A percentile compares a stretch with the other conserved stretches of the same genome.
phyloP scores from a whole-genome alignment of 2,888 invertebrate genomes.

The Eupithecia centaureata region DNA sequence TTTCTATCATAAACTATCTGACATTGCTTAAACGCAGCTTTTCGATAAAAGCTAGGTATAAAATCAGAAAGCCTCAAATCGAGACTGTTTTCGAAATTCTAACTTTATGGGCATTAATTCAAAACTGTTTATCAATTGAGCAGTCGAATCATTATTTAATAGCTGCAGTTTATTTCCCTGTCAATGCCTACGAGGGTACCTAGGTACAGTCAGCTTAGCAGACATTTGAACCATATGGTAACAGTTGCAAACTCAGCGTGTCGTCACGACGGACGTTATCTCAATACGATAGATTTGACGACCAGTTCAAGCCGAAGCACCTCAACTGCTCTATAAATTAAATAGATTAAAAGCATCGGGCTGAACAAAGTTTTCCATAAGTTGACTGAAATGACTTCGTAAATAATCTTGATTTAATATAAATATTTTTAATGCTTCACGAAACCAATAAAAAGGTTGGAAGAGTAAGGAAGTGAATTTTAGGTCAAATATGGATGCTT shows the following conservation, averaged over 20 bases:
- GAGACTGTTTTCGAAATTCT: neutral
- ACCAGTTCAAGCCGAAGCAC: neutral
- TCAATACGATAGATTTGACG: no score
- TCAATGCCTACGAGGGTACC: conserved; percentile 3
- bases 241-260: neutral
- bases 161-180: conserved; percentile 21
- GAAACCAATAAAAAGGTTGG: neutral
- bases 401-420: no score
- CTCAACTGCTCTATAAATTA: neutral
- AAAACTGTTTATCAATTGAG: conserved; percentile 27
- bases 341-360: neutral
- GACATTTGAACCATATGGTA: neutral
- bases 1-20: neutral
- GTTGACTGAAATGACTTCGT: neutral
- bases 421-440: neutral
- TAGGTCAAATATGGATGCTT: no score
- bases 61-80: neutral
- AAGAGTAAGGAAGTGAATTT: no score
- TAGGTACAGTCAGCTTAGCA: neutral
- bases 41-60: neutral
- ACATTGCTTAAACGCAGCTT: conserved; percentile 5
- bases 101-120: conserved; percentile 18
- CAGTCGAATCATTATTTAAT: conserved; percentile 30
- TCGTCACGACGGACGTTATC: neutral
- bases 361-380: neutral